Conservation (phyloP, 92 coral and sea anemone species). For the Nematostella vectensis region DNA sequence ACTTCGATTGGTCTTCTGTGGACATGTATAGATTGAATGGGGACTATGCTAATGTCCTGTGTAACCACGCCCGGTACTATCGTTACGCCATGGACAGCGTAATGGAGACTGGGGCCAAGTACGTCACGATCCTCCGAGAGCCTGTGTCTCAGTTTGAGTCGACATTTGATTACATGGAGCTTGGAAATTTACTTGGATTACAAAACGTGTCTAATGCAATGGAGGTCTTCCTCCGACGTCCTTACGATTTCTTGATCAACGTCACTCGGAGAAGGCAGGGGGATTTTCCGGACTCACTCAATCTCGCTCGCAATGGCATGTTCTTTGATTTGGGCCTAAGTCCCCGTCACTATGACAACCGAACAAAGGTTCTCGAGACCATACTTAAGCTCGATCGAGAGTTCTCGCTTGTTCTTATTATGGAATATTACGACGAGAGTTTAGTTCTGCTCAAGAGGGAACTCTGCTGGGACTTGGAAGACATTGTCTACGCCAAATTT, state of each 20-base stretch:
- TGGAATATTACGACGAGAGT: slow-evolving; percentile 97
- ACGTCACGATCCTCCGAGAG: slow-evolving; percentile 78
- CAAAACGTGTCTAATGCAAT: slow-evolving; percentile 42
- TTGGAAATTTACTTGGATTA: slow-evolving; percentile 37
- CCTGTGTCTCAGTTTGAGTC: slow-evolving; percentile 91
- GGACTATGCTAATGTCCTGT: slow-evolving; percentile 70
- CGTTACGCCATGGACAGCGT: slow-evolving; percentile 67
- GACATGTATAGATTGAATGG: slow-evolving; percentile 76
- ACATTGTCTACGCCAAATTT: slow-evolving; percentile 71
- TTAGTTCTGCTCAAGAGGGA: slow-evolving; percentile 75
- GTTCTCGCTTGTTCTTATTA: slow-evolving; percentile 72
- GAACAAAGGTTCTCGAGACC: slow-evolving; percentile 27
- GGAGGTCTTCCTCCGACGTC: slow-evolving; percentile 57
- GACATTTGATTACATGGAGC: slow-evolving; percentile 87
- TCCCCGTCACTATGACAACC: slow-evolving; percentile 51
- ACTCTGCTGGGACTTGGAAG: slow-evolving; percentile 89
- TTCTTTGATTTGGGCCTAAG: slow-evolving; percentile 77
- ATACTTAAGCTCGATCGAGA: slow-evolving; percentile 52
- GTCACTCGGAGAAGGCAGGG: slow-evolving; percentile 18
- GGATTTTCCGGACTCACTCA: slow-evolving; percentile 58
- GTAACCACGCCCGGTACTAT: slow-evolving; percentile 88
- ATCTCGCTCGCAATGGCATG: slow-evolving; percentile 86
- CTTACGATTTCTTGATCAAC: slow-evolving; percentile 42
- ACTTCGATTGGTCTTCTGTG: slow-evolving; percentile 77
- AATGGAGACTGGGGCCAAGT: slow-evolving; percentile 70